Evolutionary conservation across 2,888 invertebrate species (phyloP).

Genomic region (Odontomyia ornata): DNA sequence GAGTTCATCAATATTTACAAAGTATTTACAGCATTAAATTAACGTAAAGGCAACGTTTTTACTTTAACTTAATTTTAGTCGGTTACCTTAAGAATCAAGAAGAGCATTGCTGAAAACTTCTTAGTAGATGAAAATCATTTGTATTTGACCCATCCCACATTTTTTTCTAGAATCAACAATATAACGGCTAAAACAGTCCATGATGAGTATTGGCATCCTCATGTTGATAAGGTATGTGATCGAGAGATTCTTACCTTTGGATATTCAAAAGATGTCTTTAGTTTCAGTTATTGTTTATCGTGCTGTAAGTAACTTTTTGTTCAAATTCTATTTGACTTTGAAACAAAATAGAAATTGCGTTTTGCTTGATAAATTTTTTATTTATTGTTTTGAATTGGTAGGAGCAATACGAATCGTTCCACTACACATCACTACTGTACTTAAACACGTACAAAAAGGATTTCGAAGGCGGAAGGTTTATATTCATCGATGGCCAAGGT

Average conservation of each 20-base stretch:
- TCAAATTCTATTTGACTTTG: too few relatives aligned
- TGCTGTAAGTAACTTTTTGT: too few relatives aligned
- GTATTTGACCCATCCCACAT: conserved; percentile 85
- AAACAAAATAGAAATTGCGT: too few relatives aligned
- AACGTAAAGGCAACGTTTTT: too few relatives aligned
- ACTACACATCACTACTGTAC: conserved; percentile 86
- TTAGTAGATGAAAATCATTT: conserved; percentile 72
- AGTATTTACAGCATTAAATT: conserved; percentile 60
- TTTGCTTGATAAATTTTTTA: neutral
- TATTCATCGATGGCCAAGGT: conserved; percentile 75
- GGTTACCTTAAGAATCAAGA: conserved; percentile 80
- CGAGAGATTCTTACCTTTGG: neutral
- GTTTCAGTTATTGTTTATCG: too few relatives aligned
- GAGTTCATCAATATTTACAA: conserved; percentile 67
- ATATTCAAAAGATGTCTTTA: neutral
- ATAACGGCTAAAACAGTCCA: conserved; percentile 76
- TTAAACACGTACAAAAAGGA: conserved; percentile 78
- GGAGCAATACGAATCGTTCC: conserved; percentile 87
- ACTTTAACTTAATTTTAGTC: too few relatives aligned
- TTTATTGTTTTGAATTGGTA: conserved; percentile 61
- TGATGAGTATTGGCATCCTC: conserved; percentile 91
- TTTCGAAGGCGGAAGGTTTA: conserved; percentile 84
- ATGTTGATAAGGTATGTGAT: conserved; percentile 81
- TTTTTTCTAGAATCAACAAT: conserved; percentile 82
- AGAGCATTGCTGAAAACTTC: conserved; percentile 80